Evolutionary conservation across 2,113 vertebrate genomes (phyloP).

Genomic region (Oncorhynchus nerka): DNA sequence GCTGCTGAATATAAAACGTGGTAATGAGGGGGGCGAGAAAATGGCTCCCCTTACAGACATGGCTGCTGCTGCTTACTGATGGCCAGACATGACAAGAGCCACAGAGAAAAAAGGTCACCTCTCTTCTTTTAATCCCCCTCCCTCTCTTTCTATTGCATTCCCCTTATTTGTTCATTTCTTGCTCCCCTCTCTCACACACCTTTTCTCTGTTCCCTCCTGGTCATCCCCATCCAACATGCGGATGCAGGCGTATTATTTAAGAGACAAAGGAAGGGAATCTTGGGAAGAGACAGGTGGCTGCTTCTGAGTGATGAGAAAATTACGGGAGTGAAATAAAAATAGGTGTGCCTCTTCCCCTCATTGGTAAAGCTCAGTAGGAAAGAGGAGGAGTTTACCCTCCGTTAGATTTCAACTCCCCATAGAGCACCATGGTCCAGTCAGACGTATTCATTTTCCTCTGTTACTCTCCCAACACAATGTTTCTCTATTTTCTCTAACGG

Average conservation of each 20-base stretch:
- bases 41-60: slow-evolving; percentile 73
- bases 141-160: slow-evolving; percentile 1
- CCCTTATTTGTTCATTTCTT: slow-evolving; percentile 47
- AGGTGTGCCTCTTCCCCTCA: slow-evolving; percentile 49
- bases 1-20: slow-evolving; percentile 71
- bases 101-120: slow-evolving; percentile 68
- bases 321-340: slow-evolving; percentile 69
- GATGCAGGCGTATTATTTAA: slow-evolving; percentile 70
- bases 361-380: slow-evolving; percentile 63
- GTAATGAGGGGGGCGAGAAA: slow-evolving; percentile 74
- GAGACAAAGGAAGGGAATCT: slow-evolving; percentile 74
- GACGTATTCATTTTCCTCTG: slow-evolving; percentile 63
- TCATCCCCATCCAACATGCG: slow-evolving; percentile 57
- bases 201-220: slow-evolving; percentile 44
- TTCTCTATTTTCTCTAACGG: slow-evolving; percentile 66
- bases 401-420: slow-evolving; percentile 60
- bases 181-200: slow-evolving; percentile 6
- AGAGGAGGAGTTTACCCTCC: slow-evolving; percentile 40
- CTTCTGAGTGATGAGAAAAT: slow-evolving; percentile 76
- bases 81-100: slow-evolving; percentile 44
- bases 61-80: slow-evolving; percentile 63
- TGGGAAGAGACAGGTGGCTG: slow-evolving; percentile 70
- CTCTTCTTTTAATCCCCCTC: slow-evolving; percentile 37
- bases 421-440: slow-evolving; percentile 55
- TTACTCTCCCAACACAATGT: slow-evolving; percentile 61